phyloP scores from a whole-genome alignment of 2,113 vertebrate genomes.

The Mesembrinibis cayennensis region DNA sequence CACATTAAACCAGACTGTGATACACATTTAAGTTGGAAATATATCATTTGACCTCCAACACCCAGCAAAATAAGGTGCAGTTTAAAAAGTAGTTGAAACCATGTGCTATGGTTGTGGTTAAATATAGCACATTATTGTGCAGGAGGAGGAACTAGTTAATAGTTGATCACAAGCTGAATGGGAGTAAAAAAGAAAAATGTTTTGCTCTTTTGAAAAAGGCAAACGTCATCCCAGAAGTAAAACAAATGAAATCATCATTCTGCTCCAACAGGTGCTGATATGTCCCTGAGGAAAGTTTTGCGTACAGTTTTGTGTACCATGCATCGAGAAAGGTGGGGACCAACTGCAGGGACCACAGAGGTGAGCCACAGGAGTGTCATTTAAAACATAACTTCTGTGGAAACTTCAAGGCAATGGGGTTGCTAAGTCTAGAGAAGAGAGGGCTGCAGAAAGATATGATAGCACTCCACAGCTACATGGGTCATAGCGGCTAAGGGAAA shows the following conservation, averaged over 20 bases:
- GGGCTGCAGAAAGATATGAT: neutral
- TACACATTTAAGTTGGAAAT: neutral
- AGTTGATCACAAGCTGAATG: neutral
- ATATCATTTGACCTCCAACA: neutral
- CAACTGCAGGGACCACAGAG: neutral
- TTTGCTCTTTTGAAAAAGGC: neutral
- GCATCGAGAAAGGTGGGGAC: neutral
- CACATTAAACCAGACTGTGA: neutral
- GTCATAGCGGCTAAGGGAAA: neutral
- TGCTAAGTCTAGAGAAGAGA: neutral
- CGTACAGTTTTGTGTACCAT: neutral
- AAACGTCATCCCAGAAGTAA: neutral
- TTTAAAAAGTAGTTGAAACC: neutral
- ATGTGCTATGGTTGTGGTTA: neutral
- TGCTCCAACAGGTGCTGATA: neutral
- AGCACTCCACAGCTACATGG: neutral
- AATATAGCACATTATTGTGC: neutral
- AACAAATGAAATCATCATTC: neutral
- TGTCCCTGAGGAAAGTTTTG: neutral
- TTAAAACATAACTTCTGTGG: neutral
- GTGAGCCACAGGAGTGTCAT: neutral
- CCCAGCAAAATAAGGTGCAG: neutral
- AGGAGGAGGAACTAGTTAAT: conserved; percentile 21
- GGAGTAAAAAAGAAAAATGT: neutral
- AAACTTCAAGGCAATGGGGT: neutral